These are phyloP conservation scores for Chionis minor DNA, from an alignment of 2,113 vertebrate species.

Conservation along the genomic window DNA sequence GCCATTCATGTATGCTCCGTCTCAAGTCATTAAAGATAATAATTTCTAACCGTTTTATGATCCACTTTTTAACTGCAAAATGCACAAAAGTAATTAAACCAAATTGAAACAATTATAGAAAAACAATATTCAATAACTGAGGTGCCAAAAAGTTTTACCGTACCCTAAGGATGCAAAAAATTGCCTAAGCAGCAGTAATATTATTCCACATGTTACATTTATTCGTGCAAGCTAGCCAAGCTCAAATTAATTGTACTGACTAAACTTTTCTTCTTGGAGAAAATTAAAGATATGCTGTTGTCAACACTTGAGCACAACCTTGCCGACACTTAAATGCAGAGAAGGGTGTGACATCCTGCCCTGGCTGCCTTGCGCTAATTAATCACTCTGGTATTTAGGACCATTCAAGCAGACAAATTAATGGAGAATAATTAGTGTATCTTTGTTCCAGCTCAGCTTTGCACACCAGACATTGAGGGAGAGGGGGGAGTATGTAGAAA, in stretches of 20 bases:
- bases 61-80: conserved; percentile 55
- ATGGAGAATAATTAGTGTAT: conserved; percentile 95
- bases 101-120: conserved; percentile 70
- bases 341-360: conserved; percentile 93
- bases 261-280: conserved; percentile 82
- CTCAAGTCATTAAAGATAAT: conserved; percentile 37
- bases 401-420: conserved; percentile 93
- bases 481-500: conserved; percentile 81
- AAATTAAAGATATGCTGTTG: conserved; percentile 86
- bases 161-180: conserved; percentile 66
- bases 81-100: conserved; percentile 68
- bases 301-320: conserved; percentile 87
- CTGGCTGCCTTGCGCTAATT: conserved; percentile 89
- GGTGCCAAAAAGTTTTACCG: conserved; percentile 70
- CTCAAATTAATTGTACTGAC: conserved; percentile 83
- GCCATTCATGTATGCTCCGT: neutral
- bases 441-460: conserved; percentile 88
- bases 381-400: conserved; percentile 96
- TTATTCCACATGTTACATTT: conserved; percentile 69
- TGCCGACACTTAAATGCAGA: conserved; percentile 82
- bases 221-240: conserved; percentile 73
- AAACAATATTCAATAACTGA: conserved; percentile 67
- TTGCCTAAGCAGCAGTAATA: conserved; percentile 68
- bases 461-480: conserved; percentile 79
- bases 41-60: conserved; percentile 63